Percentiles rank a stretch among this genome's conserved stretches.
phyloP scores from a whole-genome alignment of 1,140 invertebrate genomes.

The Pararge aegeria region DNA sequence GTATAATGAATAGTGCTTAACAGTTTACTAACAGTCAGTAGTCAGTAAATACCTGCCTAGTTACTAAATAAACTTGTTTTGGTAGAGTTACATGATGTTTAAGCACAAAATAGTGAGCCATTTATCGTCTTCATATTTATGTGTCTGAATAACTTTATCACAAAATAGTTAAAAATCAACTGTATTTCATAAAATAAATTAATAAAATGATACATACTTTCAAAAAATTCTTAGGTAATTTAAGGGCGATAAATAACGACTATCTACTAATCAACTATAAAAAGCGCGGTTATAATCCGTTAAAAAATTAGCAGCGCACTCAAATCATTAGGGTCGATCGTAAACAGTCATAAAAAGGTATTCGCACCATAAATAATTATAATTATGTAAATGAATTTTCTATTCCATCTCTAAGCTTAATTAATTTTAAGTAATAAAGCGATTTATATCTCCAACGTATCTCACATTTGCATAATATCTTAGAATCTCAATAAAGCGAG shows the following conservation, averaged over 20 bases:
- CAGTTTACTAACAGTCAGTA: too few species aligned
- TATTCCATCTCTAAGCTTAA: conserved; percentile 19
- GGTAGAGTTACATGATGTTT: too few species aligned
- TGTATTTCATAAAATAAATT: too few species aligned
- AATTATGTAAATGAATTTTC: conserved; percentile 21
- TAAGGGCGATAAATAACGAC: conserved; percentile 1
- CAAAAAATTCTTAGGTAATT: not conserved
- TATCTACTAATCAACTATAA: not conserved
- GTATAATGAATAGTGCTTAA: too few species aligned
- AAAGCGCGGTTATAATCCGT: conserved; percentile 18
- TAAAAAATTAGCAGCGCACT: conserved; percentile 19
- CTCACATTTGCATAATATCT: conserved; percentile 18
- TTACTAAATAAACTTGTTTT: too few species aligned
- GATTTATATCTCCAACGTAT: conserved; percentile 17
- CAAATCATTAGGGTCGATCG: not conserved
- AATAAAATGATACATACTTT: not conserved
- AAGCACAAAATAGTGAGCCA: too few species aligned
- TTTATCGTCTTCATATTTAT: too few species aligned
- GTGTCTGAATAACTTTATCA: too few species aligned
- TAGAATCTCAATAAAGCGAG: conserved; percentile 1
- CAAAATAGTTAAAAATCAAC: too few species aligned
- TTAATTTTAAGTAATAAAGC: conserved; percentile 25
- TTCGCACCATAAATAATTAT: conserved; percentile 7
- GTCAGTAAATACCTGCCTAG: too few species aligned
- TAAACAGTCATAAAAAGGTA: conserved; percentile 12